Base-by-base conservation (phyloP, 2,113 vertebrate species). In the Monarcha castaneiventris region DNA sequence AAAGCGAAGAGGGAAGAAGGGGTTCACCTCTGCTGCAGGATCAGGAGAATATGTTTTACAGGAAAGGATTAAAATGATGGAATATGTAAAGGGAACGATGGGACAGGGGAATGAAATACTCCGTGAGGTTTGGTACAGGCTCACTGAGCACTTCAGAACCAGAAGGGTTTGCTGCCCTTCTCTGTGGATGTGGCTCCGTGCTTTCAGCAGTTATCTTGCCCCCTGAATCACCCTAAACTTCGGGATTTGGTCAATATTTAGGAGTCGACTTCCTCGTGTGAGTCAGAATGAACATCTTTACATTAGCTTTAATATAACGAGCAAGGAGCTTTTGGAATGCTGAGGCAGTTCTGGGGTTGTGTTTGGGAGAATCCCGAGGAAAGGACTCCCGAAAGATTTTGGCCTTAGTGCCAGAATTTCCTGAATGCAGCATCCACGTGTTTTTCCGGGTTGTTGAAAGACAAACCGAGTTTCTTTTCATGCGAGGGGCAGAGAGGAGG, bases 11-110 rank as follows among this genome's bases (percentile, higher is more conserved):
- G 41, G 29, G 41, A 43, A 4, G 35, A 15, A 43, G 15, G 63
- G 29, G 8, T 18, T 30, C 25, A 0, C 1, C 15, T 49, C 8
- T 7, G 33, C 35, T 39, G 37, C n/a, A 2, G 39, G 11, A 32
- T 17, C 27, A 1, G 62, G 41, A 29, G 56, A 10, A 27, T 0
- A 1, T 3, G 10, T 33, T 52, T 16, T 4, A 1, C 4, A 33
- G 51, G 26, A 29, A 16, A 44, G 68, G 46, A 11, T 21, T 32
- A 6, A 13, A 29, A 20, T 11, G 22, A 19, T 19, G 32, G 51
- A 1, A 1, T 3, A 0, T 0, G 10, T 9, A 3, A 16, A 37
- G 22, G 64, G 20, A 13, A 2, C 1, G 35, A 3, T 23, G 51
- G 64, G 44, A 29, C 17, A 0, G 23, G 10, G 64, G 9, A 12